These are phyloP conservation scores for Pelodiscus sinensis DNA, from an alignment of 2,113 vertebrate species.

Conservation along the genomic window DNA sequence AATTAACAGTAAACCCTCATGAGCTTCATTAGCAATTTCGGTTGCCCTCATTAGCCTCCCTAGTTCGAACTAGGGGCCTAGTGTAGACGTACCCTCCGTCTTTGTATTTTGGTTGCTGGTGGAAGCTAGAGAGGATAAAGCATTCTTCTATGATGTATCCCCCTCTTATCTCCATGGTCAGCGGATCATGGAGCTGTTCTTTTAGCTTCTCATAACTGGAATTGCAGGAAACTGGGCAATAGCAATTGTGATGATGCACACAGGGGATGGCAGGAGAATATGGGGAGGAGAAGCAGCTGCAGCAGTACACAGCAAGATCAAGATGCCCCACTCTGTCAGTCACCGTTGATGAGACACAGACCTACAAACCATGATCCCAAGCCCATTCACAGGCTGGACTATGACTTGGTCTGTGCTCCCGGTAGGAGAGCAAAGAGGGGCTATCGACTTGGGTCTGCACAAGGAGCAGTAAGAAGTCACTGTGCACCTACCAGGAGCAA, in stretches of 20 bases:
- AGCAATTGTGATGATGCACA: not conserved
- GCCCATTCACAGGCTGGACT: not conserved
- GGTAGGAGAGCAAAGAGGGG: not conserved
- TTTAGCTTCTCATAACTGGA: slow-evolving; percentile 6
- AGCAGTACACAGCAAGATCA: not conserved
- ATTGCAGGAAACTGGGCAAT: not conserved
- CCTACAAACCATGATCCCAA: not conserved
- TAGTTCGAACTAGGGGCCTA: no score
- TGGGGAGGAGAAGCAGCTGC: not conserved
- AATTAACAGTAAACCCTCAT: no score
- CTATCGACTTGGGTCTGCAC: not conserved
- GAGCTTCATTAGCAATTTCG: no score
- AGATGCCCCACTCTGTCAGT: not conserved
- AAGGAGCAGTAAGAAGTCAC: not conserved
- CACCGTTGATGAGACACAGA: not conserved
- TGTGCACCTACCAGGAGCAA: no score
- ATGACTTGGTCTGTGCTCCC: not conserved
- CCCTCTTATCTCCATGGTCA: slow-evolving; percentile 5
- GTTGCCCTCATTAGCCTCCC: no score
- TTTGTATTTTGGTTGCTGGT: not conserved
- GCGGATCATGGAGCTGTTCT: not conserved
- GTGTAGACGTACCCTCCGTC: not conserved
- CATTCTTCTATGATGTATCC: not conserved
- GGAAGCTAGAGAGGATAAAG: not conserved
- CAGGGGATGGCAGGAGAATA: not conserved